Evolutionary conservation across 2,888 invertebrate species (phyloP).

Genomic region (Chymomyza fuscimana): DNA sequence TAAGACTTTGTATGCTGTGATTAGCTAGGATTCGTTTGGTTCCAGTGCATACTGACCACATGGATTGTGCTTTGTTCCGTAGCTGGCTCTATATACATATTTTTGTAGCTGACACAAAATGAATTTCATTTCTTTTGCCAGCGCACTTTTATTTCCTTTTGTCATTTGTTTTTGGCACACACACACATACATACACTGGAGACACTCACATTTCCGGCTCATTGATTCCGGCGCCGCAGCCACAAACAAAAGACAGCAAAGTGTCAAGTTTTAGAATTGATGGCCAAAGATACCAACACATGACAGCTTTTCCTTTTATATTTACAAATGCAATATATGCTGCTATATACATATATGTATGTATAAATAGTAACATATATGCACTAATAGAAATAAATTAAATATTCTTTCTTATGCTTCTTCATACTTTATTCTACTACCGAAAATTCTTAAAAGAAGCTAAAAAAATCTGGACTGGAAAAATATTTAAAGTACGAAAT

Average conservation of each 20-base stretch:
- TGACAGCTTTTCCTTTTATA: constrained; percentile 17
- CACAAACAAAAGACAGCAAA: constrained; percentile 52
- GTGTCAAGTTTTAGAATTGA: constrained; percentile 63
- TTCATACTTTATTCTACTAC: no score
- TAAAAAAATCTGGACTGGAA: no score
- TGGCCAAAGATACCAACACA: constrained; percentile 50
- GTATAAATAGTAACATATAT: constrained; percentile 1
- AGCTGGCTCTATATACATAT: neutral
- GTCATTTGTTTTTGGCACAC: constrained; percentile 9
- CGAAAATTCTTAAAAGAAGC: no score
- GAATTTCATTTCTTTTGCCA: constrained; percentile 25
- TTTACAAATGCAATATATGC: neutral
- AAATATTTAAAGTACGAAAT: no score
- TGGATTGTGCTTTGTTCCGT: no score
- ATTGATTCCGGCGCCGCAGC: constrained; percentile 41
- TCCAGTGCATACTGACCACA: neutral
- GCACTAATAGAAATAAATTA: no score
- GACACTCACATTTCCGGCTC: constrained; percentile 55
- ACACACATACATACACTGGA: neutral
- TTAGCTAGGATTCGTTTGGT: neutral
- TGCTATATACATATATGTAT: neutral
- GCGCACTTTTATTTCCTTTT: constrained; percentile 20
- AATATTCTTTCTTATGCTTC: no score
- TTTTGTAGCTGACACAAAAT: constrained; percentile 11
- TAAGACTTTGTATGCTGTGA: neutral